These are phyloP conservation scores for Patella vulgata DNA, from an alignment of 1,140 invertebrate species.

Conservation along the genomic window DNA sequence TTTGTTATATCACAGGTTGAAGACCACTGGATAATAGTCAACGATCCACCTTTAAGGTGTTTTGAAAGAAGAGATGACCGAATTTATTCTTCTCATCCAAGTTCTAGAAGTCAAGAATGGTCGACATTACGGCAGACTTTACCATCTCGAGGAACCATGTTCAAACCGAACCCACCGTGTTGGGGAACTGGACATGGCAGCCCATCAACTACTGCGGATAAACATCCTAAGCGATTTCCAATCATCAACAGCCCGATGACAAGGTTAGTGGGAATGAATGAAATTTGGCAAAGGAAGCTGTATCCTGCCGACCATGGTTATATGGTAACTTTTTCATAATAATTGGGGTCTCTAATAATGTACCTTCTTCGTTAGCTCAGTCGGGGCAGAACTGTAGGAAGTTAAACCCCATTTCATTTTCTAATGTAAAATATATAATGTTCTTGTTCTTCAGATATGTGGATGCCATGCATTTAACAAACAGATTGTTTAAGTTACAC, in stretches of 20 bases:
- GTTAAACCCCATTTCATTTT: no score
- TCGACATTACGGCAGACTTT: constrained; percentile 62
- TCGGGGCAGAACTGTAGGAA: no score
- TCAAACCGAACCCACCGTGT: constrained; percentile 36
- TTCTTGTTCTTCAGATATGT: constrained; percentile 56
- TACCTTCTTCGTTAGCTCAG: no score
- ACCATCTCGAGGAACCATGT: constrained; percentile 47
- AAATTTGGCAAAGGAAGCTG: no score
- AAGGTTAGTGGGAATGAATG: constrained; percentile 42
- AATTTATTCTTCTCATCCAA: constrained; percentile 20
- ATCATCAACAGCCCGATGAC: constrained; percentile 60
- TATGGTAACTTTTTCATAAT: no score
- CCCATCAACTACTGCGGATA: constrained; percentile 24
- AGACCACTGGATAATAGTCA: constrained; percentile 52
- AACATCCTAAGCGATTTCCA: constrained; percentile 40
- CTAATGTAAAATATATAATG: no score
- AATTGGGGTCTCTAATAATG: no score
- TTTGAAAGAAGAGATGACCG: constrained; percentile 29
- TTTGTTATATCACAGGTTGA: constrained; percentile 4
- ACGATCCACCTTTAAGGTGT: constrained; percentile 46
- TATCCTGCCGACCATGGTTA: no score
- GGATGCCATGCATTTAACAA: constrained; percentile 56
- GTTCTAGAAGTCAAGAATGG: constrained; percentile 57
- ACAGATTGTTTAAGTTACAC: constrained; percentile 51
- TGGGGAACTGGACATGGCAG: constrained; percentile 54